Conservation (phyloP, 2,888 invertebrate genomes). For the Seira musarum region DNA sequence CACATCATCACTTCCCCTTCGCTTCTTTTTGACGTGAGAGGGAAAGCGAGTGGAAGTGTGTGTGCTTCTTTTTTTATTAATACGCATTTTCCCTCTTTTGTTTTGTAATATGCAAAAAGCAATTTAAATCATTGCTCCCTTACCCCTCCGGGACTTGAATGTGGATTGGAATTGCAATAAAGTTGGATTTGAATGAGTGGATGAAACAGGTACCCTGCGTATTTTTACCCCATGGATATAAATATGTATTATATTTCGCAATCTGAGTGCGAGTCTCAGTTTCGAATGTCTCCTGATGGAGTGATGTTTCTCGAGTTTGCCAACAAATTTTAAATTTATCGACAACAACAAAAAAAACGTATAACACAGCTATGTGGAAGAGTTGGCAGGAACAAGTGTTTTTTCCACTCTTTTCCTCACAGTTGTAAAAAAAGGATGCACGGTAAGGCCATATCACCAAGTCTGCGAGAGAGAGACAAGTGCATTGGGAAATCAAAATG, state of each 20-base stretch:
- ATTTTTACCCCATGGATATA: too few species aligned
- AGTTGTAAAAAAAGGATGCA: background rate
- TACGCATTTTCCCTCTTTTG: background rate
- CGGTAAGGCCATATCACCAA: background rate
- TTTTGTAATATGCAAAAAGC: conserved; percentile 8
- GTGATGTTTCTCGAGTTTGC: conserved; percentile 4
- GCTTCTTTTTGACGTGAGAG: too few species aligned
- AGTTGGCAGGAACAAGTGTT: conserved; percentile 16
- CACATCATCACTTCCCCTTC: too few species aligned
- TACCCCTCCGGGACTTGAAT: background rate
- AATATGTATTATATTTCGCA: too few species aligned
- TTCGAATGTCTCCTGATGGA: background rate
- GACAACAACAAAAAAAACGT: background rate
- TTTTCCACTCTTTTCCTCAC: background rate
- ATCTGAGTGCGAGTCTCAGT: too few species aligned
- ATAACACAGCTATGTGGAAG: background rate
- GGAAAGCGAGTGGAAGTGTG: too few species aligned
- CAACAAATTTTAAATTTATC: conserved; percentile 17
- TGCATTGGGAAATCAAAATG: conserved; percentile 46
- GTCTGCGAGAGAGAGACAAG: background rate
- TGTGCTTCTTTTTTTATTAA: too few species aligned
- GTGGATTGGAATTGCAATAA: conserved; percentile 6
- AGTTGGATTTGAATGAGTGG: background rate
- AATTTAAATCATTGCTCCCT: background rate
- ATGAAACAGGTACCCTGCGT: background rate